Evolutionary conservation across 2,797 vertebrate species (phyloP), one percentile per base, ranked within the genome.

Genomic region (Bradypus variegatus): DNA sequence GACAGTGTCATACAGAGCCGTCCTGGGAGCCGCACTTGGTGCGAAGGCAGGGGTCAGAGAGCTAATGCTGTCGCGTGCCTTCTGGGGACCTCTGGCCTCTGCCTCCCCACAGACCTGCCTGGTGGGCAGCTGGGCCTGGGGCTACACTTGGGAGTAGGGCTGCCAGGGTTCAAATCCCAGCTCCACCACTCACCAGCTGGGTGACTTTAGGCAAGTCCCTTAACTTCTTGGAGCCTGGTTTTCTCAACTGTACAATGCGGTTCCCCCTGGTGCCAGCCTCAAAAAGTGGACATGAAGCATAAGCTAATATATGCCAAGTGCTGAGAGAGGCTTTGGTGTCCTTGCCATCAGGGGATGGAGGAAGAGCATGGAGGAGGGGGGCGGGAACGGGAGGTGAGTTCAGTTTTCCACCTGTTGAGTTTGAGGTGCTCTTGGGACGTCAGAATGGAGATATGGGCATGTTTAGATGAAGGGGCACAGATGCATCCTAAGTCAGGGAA

Each of bases 1-100:
- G 29, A 18, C 3, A 1, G 38, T 2, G 3, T 67, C 12, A 0
- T 9, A 6, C 67, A 4, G 33, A 45, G 55, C 8, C 1, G 2
- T 33, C 41, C 58, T 69, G 13, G 73, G 81, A 3, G 60, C n/a
- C 15, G 55, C 12, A 8, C 58, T 12, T 33, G 15, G 53, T 25
- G 3, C 8, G 2, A 50, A 21, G 50, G 13, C 33, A 11, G 18
- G 33, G 29, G 27, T 0, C 3, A 38, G 29, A n/a, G n/a, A 62
- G 3, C 0, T 33, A 25, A 33, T 31, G 8, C 64, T 33, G 23
- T 48, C 6, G 50, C 21, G 45, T 45, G 29, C 23, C 53, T 19
- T 19, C 55, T 60, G 1, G 18, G 29, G 19, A 50, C 79, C 41
- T 77, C 0, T 8, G 29, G 31, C 41, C 64, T 55, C 62, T 25